Base-by-base conservation (phyloP, 2,113 vertebrate species). In the Lethenteron reissneri region DNA sequence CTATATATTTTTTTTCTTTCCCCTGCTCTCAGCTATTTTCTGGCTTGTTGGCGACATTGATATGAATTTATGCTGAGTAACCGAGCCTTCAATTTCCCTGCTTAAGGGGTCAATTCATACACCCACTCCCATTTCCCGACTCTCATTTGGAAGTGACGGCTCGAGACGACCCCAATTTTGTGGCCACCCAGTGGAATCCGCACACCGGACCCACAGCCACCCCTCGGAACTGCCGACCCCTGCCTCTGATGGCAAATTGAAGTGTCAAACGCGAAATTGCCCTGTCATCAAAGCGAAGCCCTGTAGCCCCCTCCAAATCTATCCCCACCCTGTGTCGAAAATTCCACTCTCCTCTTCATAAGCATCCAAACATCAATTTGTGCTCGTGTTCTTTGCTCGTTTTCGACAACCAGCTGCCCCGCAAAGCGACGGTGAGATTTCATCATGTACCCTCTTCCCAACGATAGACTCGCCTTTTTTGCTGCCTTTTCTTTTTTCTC, bases 91-190 rank as follows among this genome's bases (percentile, higher is more conserved):
- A n/a, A 68, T 68, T 68, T 68, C 64, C 64, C 64, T 68, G 64
- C 25, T 68, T 68, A 68, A 68, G 25, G 64, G 64, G 64, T 68
- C 64, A 68, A 68, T 68, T 68, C 64, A 68, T 68, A 68, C 64
- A 68, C n/a, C 64, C 25, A 25, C n/a, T 68, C 64, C 64, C 64
- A 25, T 25, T 68, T 68, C 64, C 64, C 64, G 64, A 17, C 64
- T 68, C 64, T 68, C 64, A 68, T 68, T 68, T 68, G 64, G 64
- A 25, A 68, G 64, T 68, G 64, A 68, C 64, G 64, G 64, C 64
- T 68, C 64, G 64, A 68, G 64, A 68, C 64, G 64, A 68, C 64
- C 64, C 64, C 64, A 68, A 68, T 68, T 68, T 68, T 68, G 64
- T 25, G 25, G 25, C n/a, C 64, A 11, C 64, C 25, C 41, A 17